Evolutionary conservation across 1,140 invertebrate species (phyloP).

Genomic region (Holotrichia oblita): DNA sequence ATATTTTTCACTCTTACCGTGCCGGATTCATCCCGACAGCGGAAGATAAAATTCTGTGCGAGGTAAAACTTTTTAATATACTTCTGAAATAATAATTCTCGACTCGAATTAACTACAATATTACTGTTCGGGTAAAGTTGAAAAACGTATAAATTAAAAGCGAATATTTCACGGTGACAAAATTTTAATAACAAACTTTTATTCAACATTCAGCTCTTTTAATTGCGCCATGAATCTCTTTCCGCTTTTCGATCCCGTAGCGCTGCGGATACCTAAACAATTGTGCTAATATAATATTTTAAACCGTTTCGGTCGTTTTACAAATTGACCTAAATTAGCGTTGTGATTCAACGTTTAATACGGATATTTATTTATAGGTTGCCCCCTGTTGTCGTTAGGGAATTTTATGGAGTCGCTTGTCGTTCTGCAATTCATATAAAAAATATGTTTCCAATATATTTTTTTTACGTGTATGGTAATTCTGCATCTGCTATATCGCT

Average conservation of each 20-base stretch:
- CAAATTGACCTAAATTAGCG: constrained; percentile 14
- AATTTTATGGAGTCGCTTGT: not conserved
- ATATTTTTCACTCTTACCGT: not conserved
- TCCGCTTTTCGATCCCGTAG: not conserved
- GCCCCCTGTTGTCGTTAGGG: not conserved
- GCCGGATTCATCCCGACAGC: not conserved
- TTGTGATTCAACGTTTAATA: not conserved
- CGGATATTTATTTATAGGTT: not conserved
- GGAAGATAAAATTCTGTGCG: not conserved
- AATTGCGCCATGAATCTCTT: constrained; percentile 25
- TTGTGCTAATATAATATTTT: constrained; percentile 25
- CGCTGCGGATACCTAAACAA: constrained; percentile 20
- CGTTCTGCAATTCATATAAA: no score
- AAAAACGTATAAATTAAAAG: constrained; percentile 31
- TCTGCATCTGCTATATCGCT: not conserved
- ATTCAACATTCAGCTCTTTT: not conserved
- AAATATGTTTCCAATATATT: not conserved
- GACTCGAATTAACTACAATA: constrained; percentile 7
- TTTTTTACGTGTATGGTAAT: not conserved
- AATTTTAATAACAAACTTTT: constrained; percentile 30
- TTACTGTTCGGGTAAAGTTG: not conserved
- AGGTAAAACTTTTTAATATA: not conserved
- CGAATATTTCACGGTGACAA: constrained; percentile 1
- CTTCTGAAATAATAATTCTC: constrained; percentile 23
- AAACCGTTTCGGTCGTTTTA: not conserved